A percentile compares a stretch with the other conserved stretches of the same genome.
phyloP scores from a whole-genome alignment of 2,797 vertebrate species.

The Sciurus vulgaris region DNA sequence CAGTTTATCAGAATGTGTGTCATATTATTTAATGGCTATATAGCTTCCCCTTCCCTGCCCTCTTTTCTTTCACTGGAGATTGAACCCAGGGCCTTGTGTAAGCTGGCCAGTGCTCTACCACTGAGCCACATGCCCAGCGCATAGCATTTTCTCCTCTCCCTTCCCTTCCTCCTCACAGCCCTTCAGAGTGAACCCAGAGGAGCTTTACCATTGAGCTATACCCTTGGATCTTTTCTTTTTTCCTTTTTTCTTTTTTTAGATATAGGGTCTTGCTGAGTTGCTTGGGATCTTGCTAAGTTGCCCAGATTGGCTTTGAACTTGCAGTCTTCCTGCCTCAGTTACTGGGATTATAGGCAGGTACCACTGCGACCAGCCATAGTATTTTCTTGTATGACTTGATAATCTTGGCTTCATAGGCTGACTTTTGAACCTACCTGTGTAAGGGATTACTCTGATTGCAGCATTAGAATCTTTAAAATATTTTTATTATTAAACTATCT shows the following conservation, averaged over 20 bases:
- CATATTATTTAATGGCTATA: neutral
- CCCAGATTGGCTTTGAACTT: neutral
- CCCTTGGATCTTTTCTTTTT: neutral
- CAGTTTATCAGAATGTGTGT: neutral
- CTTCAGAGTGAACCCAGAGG: neutral
- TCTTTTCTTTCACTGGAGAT: too few relatives aligned
- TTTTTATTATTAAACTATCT: neutral
- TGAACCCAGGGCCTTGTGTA: too few relatives aligned
- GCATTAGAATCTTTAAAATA: neutral
- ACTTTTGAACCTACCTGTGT: neutral
- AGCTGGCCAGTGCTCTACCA: neutral
- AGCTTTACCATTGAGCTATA: neutral
- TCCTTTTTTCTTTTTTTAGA: too few relatives aligned
- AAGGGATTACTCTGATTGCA: neutral
- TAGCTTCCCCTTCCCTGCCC: neutral
- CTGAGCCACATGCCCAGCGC: neutral
- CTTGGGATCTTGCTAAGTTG: neutral
- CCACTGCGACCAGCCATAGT: neutral
- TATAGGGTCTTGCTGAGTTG: too few relatives aligned
- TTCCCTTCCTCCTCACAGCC: too few relatives aligned
- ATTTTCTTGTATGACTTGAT: constrained; percentile 4
- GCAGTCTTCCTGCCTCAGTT: neutral
- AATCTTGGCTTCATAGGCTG: neutral
- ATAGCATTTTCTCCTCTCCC: too few relatives aligned
- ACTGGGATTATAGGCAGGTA: neutral